Base-by-base conservation (phyloP, 2,113 vertebrate species). In the Prolemur simus region DNA sequence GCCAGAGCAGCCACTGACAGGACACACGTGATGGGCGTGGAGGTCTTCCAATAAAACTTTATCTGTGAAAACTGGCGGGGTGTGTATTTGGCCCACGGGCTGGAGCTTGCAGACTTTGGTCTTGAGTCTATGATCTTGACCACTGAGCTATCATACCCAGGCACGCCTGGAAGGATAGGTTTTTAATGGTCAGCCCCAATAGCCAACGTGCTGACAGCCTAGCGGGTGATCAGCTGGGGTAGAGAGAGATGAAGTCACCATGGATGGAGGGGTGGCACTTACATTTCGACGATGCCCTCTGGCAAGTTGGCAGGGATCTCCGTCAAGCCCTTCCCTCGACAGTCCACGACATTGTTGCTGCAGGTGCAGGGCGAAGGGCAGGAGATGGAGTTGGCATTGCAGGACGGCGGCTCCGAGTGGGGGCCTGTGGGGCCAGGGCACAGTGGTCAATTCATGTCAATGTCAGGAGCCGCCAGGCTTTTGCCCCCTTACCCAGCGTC, bases 301-400 rank as follows among this genome's bases (percentile, higher is more conserved):
- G 99, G 99, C 34, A 99, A 98, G 98, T 99, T 99, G 97, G 99
- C 98, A 12, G 99, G 99, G 80, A 99, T 99, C 98, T 99, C 99
- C 0, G 98, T 99, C 37, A 99, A 97, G 77, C 99, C 98, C 98
- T 99, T 99, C 66, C 99, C 99, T 60, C 99, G 99, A 97, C 99
- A 99, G 98, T 99, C 99, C 98, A 99, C 99, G 0, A 99, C 99
- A 93, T 99, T 99, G 98, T 99, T 99, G 98, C 99, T 99, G 97
- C 99, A 99, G 97, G 99, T 99, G 98, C 99, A 99, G 98, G 99
- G 98, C 25, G 99, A 98, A 2, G 99, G 99, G 96, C 99, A 99
- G 45, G 99, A 98, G 42, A 99, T 98, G 20, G 99, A 99, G 96
- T 99, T 99, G 96, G 99, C 99, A 14, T 98, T 99, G 98, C 99